Evolutionary conservation across 2,113 vertebrate genomes (phyloP).

Genomic region (Pluvialis apricaria): DNA sequence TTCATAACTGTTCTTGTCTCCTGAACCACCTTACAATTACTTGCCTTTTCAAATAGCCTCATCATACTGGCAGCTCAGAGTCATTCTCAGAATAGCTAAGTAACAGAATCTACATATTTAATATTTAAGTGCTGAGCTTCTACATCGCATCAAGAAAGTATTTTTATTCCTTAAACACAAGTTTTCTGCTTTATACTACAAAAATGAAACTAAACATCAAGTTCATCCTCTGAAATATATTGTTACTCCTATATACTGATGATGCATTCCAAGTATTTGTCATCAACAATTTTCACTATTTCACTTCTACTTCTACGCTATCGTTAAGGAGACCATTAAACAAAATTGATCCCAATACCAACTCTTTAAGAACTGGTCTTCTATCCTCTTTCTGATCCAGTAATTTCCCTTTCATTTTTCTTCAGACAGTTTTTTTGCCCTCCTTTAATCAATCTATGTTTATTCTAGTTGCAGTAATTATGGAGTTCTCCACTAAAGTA

Average conservation of each 20-base stretch:
- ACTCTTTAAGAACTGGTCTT: neutral
- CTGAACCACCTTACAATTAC: neutral
- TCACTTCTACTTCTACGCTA: neutral
- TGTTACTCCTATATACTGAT: neutral
- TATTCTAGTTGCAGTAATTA: neutral
- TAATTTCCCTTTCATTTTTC: neutral
- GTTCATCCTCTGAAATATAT: neutral
- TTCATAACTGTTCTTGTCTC: neutral
- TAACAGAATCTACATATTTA: neutral
- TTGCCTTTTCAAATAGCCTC: neutral
- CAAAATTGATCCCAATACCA: neutral
- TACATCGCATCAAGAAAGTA: neutral
- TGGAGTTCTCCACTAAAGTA: neutral
- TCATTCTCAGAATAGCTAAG: neutral
- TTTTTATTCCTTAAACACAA: neutral
- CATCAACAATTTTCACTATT: neutral
- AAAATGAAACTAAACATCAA: neutral
- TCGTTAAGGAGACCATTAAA: neutral
- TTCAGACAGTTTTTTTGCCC: neutral
- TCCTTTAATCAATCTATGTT: neutral
- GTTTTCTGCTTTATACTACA: neutral
- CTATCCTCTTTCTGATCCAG: neutral
- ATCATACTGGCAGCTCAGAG: neutral
- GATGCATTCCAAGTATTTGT: neutral
- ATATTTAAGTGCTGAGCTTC: neutral